Evolutionary conservation across 1,140 invertebrate genomes (phyloP).

Genomic region (Acromyrmex heyeri): DNA sequence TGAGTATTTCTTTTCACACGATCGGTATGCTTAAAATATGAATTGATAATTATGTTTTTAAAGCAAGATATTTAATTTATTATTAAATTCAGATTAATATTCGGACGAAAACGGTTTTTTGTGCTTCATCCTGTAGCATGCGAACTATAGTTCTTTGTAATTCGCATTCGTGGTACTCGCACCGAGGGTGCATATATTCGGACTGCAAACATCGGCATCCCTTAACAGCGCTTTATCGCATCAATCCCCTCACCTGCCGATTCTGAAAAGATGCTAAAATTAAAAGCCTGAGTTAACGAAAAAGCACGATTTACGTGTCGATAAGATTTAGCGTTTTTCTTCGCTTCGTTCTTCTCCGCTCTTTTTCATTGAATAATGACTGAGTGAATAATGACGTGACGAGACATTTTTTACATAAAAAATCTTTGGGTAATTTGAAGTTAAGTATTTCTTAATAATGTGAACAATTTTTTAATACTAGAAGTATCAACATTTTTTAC

Average conservation of each 20-base stretch:
- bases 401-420: neutral
- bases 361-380: neutral
- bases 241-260: slow-evolving; percentile 41
- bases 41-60: neutral
- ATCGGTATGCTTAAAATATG: neutral
- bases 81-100: neutral
- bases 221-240: slow-evolving; percentile 62
- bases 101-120: slow-evolving; percentile 45
- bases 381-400: neutral
- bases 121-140: slow-evolving; percentile 61
- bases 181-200: slow-evolving; percentile 82
- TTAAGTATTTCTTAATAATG: neutral
- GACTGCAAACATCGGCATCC: slow-evolving; percentile 74
- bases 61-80: neutral
- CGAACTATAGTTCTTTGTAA: slow-evolving; percentile 51
- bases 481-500: no score
- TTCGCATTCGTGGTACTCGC: slow-evolving; percentile 45
- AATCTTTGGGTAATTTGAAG: neutral
- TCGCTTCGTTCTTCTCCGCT: neutral
- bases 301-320: slow-evolving; percentile 33
- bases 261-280: slow-evolving; percentile 61
- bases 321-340: slow-evolving; percentile 11
- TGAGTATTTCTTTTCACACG: neutral
- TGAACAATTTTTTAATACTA: neutral
- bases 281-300: slow-evolving; percentile 45